Evolutionary conservation across 37 sponge, comb jelly and placozoan genomes (phyloP), one percentile per base, ranked within the genome.

Genomic region (Chondrilla cf. caribensis): DNA sequence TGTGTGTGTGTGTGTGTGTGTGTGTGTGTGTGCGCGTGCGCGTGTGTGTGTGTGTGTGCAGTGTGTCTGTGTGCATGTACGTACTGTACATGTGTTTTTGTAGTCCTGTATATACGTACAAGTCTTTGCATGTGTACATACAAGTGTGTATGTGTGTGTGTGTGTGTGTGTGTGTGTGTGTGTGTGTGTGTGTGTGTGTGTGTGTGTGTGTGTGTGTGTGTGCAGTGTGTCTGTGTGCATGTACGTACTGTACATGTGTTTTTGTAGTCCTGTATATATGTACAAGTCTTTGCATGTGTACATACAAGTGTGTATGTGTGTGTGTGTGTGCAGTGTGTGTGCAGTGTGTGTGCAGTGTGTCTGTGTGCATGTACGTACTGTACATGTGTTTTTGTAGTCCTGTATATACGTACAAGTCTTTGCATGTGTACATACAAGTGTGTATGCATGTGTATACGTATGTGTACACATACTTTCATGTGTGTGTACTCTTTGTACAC

Each of bases 101-200:
- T 80, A n/a, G 21, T 67, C 58, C 25, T 83, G 8, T 62, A 85
- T 81, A 70, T 85, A 85, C 60, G 64, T 82, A 47, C 58, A 82
- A 65, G 58, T 41, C 62, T 83, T 4, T 67, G 68, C 68, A 29
- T 33, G 7, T 8, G 24, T 26, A 3, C 35, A 33, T 67, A 33
- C 35, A 26, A 19, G 22, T 7, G 6, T 19, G 6, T 19, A 26
- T 15, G 22, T 62, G 6, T 26, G 7, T 22, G 6, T 62, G 22
- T 62, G 22, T 15, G 3, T 15, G 43, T 39, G 51, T 60, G 42
- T 59, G 2, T 37, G 7, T 15, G 25, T 55, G 7, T 19, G 36
- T 58, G 37, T 44, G 54, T 22, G 38, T 47, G 32, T 31, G 15
- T 19, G 55, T 51, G 55, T 77, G 54, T 77, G 78, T 77, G 58